A percentile compares a stretch with the other conserved stretches of the same genome.
Conservation (phyloP, 2,113 vertebrate species). For the Epinephelus cyanopodus region DNA sequence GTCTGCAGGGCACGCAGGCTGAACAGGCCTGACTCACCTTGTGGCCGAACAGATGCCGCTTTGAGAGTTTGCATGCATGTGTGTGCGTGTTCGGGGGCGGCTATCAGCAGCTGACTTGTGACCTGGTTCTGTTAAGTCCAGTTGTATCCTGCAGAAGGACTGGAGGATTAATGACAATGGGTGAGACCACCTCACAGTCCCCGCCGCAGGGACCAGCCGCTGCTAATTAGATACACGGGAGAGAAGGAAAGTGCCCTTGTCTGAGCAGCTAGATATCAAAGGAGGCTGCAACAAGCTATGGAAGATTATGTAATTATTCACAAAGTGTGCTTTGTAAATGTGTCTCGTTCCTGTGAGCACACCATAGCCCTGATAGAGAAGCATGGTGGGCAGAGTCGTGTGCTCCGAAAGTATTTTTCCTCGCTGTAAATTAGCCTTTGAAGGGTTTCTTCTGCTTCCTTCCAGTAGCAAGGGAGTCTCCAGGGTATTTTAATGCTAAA, state of each 20-base stretch:
- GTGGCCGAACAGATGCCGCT: slow-evolving; percentile 43
- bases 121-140: slow-evolving; percentile 28
- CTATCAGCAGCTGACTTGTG: slow-evolving; percentile 49
- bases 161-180: slow-evolving; percentile 64
- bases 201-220: slow-evolving; percentile 44
- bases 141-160: slow-evolving; percentile 36
- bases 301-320: slow-evolving; percentile 44
- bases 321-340: slow-evolving; percentile 27
- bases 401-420: background rate
- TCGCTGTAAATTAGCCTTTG: background rate
- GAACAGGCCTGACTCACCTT: slow-evolving; percentile 44
- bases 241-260: slow-evolving; percentile 63
- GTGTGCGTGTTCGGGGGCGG: background rate
- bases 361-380: background rate
- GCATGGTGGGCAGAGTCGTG: background rate
- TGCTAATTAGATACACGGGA: slow-evolving; percentile 67
- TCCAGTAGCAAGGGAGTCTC: background rate
- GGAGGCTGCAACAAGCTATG: slow-evolving; percentile 18
- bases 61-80: background rate
- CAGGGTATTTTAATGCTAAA: background rate
- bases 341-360: slow-evolving; percentile 6
- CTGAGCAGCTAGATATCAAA: slow-evolving; percentile 64
- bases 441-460: background rate
- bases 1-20: slow-evolving; percentile 22
- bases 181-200: slow-evolving; percentile 44